phyloP scores from a whole-genome alignment of 2,113 vertebrate genomes.

The Eurystomus gularis region DNA sequence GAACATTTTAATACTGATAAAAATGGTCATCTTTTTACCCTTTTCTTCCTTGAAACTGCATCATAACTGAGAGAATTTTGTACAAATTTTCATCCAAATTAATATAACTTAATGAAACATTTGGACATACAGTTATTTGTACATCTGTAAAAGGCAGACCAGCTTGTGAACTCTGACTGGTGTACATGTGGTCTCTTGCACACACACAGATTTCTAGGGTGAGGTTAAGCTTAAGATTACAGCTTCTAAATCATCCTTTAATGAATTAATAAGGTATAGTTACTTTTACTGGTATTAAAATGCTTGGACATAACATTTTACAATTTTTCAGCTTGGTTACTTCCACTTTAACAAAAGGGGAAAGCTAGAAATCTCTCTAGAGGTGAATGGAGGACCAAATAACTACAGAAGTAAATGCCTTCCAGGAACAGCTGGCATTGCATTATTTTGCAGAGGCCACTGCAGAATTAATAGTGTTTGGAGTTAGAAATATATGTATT shows the following conservation, averaged over 20 bases:
- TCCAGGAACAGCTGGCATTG: not conserved
- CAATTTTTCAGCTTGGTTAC: not conserved
- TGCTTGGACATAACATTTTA: not conserved
- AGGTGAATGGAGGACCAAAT: not conserved
- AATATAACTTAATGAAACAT: not conserved
- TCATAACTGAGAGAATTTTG: not conserved
- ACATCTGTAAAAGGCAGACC: not conserved
- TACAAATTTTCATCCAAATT: not conserved
- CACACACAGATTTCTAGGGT: not conserved
- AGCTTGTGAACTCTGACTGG: not conserved
- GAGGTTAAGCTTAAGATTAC: not conserved
- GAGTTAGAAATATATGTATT: not conserved
- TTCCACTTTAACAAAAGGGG: not conserved
- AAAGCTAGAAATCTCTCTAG: not conserved
- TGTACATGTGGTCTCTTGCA: not conserved
- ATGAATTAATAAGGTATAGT: not conserved
- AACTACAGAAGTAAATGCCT: not conserved
- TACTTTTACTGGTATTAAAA: not conserved
- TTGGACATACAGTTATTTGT: not conserved
- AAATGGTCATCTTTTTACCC: not conserved
- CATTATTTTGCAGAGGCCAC: not conserved
- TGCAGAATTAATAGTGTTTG: accelerated
- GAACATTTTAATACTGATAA: not conserved
- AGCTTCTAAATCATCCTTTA: not conserved
- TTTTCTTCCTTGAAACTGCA: not conserved